A percentile compares a stretch with the other conserved stretches of the same genome.
Conservation (phyloP, 2,113 vertebrate genomes). For the Bungarus multicinctus region DNA sequence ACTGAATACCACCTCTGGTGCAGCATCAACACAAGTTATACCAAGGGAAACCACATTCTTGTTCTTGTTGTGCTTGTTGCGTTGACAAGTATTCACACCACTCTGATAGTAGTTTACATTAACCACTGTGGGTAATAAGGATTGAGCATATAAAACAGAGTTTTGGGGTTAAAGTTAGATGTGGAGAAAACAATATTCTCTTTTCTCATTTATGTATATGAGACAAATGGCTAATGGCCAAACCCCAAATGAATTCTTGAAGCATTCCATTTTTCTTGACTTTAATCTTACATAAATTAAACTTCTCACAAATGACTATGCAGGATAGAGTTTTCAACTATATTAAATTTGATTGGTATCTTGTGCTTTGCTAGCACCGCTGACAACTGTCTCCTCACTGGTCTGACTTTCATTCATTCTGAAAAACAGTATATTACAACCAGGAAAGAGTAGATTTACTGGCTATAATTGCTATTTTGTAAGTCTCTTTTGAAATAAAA, state of each 20-base stretch:
- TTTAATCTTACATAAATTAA: background rate
- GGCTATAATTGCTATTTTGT: conserved; percentile 37
- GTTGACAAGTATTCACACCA: background rate
- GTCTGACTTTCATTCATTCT: conserved; percentile 31
- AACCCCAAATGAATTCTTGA: background rate
- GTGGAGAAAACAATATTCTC: background rate
- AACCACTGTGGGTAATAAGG: background rate
- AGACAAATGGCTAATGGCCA: background rate
- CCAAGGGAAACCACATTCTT: background rate
- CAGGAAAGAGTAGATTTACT: conserved; percentile 22
- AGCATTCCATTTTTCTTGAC: background rate
- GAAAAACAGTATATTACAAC: conserved; percentile 24
- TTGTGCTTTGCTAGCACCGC: conserved; percentile 36
- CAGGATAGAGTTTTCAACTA: conserved; percentile 38
- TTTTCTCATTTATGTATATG: rapidly evolving
- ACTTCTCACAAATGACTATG: conserved; percentile 1
- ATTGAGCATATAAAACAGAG: background rate
- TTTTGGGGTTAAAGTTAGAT: background rate
- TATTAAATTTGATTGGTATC: conserved; percentile 48
- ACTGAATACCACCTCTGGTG: too few relatives aligned
- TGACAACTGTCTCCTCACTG: conserved; percentile 33
- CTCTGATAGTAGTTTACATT: background rate
- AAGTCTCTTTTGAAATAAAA: conserved; percentile 21
- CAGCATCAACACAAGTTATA: background rate
- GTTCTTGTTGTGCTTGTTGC: background rate